Base-by-base conservation (phyloP, 2,113 vertebrate genomes). In the Pluvialis apricaria region DNA sequence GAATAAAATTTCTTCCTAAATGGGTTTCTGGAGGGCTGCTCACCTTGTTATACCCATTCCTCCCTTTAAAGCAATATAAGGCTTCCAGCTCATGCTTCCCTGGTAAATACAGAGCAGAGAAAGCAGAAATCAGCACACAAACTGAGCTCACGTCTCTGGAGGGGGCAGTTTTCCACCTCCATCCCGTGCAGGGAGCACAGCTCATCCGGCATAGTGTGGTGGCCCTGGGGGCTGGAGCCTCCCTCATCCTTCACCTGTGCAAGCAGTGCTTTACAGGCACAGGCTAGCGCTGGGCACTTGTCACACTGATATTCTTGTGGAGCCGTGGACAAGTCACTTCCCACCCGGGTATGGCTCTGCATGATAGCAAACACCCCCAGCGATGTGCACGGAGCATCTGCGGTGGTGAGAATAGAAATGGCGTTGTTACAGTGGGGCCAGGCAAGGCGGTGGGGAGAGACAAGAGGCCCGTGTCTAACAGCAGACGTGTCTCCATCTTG, bases 381-480 rank as follows among this genome's bases (percentile, higher is more conserved):
- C 34, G 31, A 72, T 2, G n/a, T 21, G 82, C 79, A 71, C 13
- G 5, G 79, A 49, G 19, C 9, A 15, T 31, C 54, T 6, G 2
- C 5, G 1, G 31, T 22, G 22, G 69, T 52, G 40, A 58, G 31
- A 80, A n/a, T 18, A 69, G 58, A 71, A 78, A 55, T 11, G 69
- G 25, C 54, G 45, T 69, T 66, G 44, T 60, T 82, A 62, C 72
- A 44, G 54, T 1, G 0, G 66, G 80, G 47, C 31, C 45, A 42
- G 49, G 66, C 36, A 38, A 28, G 58, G 62, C 6, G 5, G 6
- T 3, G 10, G 10, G 38, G 32, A 22, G 32, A 22, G 26, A 54
- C 0, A 0, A 38, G 22, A 52, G 6, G 24, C 55, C 31, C 1
- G 0, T 29, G n/a, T 47, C 36, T 36, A 25, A 32, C 55, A 85